These are phyloP conservation scores for Papilio glaucus DNA, from an alignment of 1,140 invertebrate species.

Conservation along the genomic window DNA sequence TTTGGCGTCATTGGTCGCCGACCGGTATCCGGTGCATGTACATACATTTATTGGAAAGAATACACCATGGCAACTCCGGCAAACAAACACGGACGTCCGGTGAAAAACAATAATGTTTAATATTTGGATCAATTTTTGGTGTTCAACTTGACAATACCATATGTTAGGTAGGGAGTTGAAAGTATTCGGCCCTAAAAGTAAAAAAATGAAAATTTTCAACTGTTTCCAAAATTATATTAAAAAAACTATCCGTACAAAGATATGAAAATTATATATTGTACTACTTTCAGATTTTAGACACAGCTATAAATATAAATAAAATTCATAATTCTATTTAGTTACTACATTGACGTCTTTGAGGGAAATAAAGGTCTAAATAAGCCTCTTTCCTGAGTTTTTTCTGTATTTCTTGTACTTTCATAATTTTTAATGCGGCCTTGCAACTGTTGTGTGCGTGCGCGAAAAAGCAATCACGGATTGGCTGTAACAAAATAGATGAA, in stretches of 20 bases:
- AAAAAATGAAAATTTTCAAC: background rate
- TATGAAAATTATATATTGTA: no score
- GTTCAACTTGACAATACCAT: no score
- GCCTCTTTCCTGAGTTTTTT: constrained; percentile 81
- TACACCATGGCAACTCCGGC: no score
- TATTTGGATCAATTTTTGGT: no score
- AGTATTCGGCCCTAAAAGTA: background rate
- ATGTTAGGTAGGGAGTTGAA: no score
- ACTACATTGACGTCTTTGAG: constrained; percentile 35
- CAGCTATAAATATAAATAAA: no score
- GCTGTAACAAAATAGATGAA: constrained; percentile 61
- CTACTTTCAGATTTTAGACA: no score
- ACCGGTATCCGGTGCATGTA: no score
- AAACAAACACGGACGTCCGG: no score
- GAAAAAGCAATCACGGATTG: constrained; percentile 80
- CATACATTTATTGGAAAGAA: no score
- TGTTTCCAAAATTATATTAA: background rate
- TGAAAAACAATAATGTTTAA: no score
- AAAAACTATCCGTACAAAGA: background rate
- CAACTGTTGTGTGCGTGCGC: constrained; percentile 80
- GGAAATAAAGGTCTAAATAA: constrained; percentile 78
- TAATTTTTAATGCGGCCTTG: constrained; percentile 79
- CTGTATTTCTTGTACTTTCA: constrained; percentile 76
- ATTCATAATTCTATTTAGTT: background rate
- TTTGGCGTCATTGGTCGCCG: no score